phyloP scores from a whole-genome alignment of 2,888 invertebrate species.

The Cephus pulcher region DNA sequence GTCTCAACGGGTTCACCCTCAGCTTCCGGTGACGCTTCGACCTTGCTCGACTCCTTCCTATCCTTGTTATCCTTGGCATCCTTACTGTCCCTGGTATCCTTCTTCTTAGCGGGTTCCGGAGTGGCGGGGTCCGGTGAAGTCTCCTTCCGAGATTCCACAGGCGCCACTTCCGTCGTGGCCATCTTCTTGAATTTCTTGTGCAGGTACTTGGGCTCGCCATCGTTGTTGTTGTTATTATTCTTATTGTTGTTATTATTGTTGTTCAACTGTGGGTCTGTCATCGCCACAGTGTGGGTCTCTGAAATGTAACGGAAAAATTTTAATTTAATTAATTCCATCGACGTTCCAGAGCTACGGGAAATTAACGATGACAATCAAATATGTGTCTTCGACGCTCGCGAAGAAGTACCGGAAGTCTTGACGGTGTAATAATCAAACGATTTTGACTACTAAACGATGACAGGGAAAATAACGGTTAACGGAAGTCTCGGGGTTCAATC shows the following conservation, averaged over 20 bases:
- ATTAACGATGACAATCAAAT: not conserved
- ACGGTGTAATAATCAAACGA: not conserved
- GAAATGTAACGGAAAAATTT: slow-evolving; percentile 19
- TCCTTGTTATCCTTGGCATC: slow-evolving; percentile 41
- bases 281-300: slow-evolving; percentile 60
- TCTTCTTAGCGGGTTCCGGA: slow-evolving; percentile 36
- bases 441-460: not conserved
- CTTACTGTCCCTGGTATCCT: slow-evolving; percentile 24
- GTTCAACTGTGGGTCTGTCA: slow-evolving; percentile 63
- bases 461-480: not conserved
- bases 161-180: slow-evolving; percentile 70
- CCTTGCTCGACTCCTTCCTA: slow-evolving; percentile 32
- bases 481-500: slow-evolving; percentile 20
- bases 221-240: slow-evolving; percentile 51
- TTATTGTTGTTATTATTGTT: slow-evolving; percentile 42
- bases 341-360: not conserved
- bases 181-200: slow-evolving; percentile 95
- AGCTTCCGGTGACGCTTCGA: slow-evolving; percentile 50
- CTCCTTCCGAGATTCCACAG: slow-evolving; percentile 55
- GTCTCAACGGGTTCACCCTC: slow-evolving; percentile 46
- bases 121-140: slow-evolving; percentile 24
- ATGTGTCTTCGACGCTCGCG: not conserved
- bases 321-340: not conserved
- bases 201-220: slow-evolving; percentile 79
- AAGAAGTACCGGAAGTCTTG: not conserved